These are phyloP conservation scores for Brachionus koreanus DNA, from an alignment of 1,140 invertebrate species.

Conservation along the genomic window DNA sequence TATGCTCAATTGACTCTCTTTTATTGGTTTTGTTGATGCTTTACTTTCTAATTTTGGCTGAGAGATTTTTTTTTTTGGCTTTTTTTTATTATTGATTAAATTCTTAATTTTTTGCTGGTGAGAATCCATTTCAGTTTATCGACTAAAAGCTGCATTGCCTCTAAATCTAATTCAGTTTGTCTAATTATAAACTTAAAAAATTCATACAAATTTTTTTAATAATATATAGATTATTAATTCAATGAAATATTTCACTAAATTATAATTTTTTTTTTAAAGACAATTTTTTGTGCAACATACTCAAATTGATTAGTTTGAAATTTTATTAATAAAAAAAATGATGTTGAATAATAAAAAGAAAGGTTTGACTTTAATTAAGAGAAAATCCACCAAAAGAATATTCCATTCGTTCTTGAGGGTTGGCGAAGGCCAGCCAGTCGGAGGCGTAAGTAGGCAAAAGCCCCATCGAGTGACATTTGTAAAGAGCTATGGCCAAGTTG, in stretches of 20 bases:
- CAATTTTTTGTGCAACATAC: background rate
- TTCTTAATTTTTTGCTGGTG: conserved; percentile 22
- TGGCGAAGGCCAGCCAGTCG: conserved; percentile 73
- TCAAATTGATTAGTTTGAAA: background rate
- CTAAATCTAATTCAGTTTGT: background rate
- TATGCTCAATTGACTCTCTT: background rate
- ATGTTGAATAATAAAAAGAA: background rate
- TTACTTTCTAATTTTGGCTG: background rate
- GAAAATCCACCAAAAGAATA: conserved; percentile 41
- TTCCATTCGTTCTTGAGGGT: conserved; percentile 39
- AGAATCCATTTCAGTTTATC: background rate
- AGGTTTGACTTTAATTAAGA: background rate
- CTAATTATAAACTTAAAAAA: background rate
- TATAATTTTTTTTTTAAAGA: conserved; percentile 8
- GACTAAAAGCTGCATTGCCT: background rate
- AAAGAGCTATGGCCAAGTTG: conserved; percentile 84
- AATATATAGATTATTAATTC: background rate
- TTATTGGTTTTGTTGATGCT: background rate
- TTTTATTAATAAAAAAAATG: background rate
- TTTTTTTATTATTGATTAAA: background rate
- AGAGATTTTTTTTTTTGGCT: background rate
- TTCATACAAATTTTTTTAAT: background rate
- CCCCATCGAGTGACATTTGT: conserved; percentile 98
- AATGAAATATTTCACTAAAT: background rate
- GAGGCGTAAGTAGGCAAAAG: conserved; percentile 92